Base-by-base conservation (phyloP, 2,888 invertebrate species). In the Drosophila fulvimacula region DNA sequence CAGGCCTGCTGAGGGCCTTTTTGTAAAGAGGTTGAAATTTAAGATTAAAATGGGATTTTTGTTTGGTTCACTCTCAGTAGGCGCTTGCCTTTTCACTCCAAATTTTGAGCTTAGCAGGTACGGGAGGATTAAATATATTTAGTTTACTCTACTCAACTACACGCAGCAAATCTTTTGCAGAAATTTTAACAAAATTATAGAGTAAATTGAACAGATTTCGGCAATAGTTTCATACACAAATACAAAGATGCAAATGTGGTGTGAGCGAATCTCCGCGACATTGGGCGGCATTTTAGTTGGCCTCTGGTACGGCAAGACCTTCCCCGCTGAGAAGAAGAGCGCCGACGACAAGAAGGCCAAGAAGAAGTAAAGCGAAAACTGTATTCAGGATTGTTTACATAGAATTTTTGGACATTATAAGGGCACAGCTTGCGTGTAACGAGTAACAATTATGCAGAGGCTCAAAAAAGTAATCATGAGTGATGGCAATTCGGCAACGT, bases 181-280 rank as follows among this genome's bases (percentile, higher is more conserved):
- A 59, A 55, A 67, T 38, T 59, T 38, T 17, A 32, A n/a, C 48
- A 60, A 69, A 69, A 67, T 60, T 67, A 11, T 38, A 38, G 21
- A 13, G n/a, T 39, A 30, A 57, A 27, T 49, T 58, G 13, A 4
- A 27, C 34, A 39, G 10, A 15, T n/a, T 69, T 42, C 10, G 27
- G 21, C 30, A 6, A 5, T 38, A 32, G 44, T 38, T 62, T 51
- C 11, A 24, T 32, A 27, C 5, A 21, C 19, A 55, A 55, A 41
- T 15, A 9, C 1, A 7, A 69, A 55, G 5, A 85, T 85, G 85
- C 64, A 77, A 6, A 48, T 81, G 70, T 61, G 76, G 53, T 85
- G 85, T 58, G 87, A 86, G 49, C 79, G 85, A 5, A 21, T 85
- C 19, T 72, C 79, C 5, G 75, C 87, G 2, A 44, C 79, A 0